These are phyloP conservation scores for Caradrina clavipalpis DNA, from an alignment of 2,888 invertebrate species.

Conservation along the genomic window DNA sequence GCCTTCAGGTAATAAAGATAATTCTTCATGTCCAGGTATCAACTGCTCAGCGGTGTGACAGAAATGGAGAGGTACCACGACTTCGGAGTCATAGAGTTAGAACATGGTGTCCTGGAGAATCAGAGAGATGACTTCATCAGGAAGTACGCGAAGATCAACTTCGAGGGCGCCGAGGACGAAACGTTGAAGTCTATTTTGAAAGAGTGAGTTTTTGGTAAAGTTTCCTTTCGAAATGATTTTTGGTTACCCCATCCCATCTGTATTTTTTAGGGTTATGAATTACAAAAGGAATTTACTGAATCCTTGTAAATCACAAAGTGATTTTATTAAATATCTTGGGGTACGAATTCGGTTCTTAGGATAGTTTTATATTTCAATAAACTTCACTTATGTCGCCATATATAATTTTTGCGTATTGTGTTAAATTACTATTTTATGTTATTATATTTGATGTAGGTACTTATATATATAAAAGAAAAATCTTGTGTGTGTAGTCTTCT, in stretches of 20 bases:
- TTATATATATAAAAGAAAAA: too few species aligned
- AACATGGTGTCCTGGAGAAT: constrained; percentile 94
- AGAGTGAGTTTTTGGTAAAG: constrained; percentile 84
- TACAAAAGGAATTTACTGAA: too few species aligned
- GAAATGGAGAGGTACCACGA: constrained; percentile 95
- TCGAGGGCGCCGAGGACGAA: constrained; percentile 94
- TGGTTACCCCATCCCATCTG: too few species aligned
- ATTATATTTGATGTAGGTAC: too few species aligned
- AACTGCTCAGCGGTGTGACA: constrained; percentile 96
- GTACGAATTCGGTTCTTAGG: too few species aligned
- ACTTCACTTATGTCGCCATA: too few species aligned
- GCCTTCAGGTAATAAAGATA: neutral
- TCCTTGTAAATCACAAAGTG: too few species aligned
- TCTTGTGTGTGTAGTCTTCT: neutral
- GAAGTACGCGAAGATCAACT: constrained; percentile 95
- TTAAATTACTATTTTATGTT: too few species aligned
- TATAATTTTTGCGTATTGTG: too few species aligned
- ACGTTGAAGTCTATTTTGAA: constrained; percentile 92
- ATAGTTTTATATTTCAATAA: too few species aligned
- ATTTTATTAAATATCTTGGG: too few species aligned
- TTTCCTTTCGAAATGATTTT: constrained; percentile 6
- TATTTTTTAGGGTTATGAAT: too few species aligned
- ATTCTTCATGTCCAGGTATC: constrained; percentile 91
- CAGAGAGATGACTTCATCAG: constrained; percentile 94
- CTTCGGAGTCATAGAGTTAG: constrained; percentile 93